A percentile compares a stretch with the other conserved stretches of the same genome.
Conservation (phyloP, 2,797 vertebrate genomes). For the Myotis findleyi region DNA sequence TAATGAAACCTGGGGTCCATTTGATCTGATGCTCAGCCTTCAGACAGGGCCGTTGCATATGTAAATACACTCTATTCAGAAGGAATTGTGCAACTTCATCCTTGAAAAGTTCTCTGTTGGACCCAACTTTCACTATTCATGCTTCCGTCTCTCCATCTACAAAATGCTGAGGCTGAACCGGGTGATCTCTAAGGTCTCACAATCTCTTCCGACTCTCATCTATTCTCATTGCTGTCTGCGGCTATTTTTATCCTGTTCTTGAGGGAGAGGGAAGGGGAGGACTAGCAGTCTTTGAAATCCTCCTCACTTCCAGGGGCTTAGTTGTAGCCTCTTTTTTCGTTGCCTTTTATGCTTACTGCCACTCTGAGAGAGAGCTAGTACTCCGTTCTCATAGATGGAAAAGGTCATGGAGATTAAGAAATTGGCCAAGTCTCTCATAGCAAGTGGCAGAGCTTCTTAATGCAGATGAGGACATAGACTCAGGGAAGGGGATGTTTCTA, state of each 20-base stretch:
- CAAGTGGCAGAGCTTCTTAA: not conserved
- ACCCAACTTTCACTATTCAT: slow-evolving; percentile 14
- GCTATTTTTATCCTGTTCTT: slow-evolving; percentile 45
- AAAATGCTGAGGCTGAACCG: slow-evolving; percentile 46
- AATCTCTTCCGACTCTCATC: slow-evolving; percentile 5
- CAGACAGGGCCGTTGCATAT: not conserved
- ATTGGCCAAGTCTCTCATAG: not conserved
- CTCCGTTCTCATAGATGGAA: not conserved
- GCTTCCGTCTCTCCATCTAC: not conserved
- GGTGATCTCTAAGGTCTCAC: not conserved
- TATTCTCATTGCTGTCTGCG: not conserved
- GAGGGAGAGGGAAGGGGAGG: not conserved
- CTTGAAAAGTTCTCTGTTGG: slow-evolving; percentile 42
- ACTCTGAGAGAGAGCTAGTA: too few species aligned
- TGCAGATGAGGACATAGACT: not conserved
- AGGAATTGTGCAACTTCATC: not conserved
- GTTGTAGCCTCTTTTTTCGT: not conserved
- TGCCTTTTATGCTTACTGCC: not conserved
- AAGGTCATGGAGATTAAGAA: not conserved
- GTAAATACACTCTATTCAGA: not conserved
- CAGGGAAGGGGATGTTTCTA: not conserved
- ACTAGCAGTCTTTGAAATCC: not conserved
- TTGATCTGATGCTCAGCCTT: slow-evolving; percentile 50
- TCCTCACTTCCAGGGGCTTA: not conserved
- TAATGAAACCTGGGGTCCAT: not conserved